phyloP scores from a whole-genome alignment of 2,797 vertebrate genomes.

The Eidolon dupreanum region DNA sequence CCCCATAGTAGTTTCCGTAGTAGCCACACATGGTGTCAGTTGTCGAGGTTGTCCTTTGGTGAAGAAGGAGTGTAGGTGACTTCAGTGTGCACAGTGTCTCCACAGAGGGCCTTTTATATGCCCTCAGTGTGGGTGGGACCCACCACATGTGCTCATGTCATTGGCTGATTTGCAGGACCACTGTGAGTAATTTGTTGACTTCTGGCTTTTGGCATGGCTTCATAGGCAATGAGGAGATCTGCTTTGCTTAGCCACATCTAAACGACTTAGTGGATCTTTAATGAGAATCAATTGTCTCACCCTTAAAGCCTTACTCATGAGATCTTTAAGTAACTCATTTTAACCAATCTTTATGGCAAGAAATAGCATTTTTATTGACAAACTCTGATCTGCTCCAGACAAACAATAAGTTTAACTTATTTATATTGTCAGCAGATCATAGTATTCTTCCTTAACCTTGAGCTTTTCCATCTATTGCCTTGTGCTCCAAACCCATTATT shows the following conservation, averaged over 20 bases:
- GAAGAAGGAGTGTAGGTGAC: neutral
- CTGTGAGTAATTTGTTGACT: neutral
- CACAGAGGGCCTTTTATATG: conserved; percentile 35
- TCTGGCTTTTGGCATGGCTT: neutral
- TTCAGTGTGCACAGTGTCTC: neutral
- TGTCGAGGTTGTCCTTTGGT: neutral
- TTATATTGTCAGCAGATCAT: neutral
- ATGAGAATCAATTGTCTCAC: neutral
- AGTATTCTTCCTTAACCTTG: neutral
- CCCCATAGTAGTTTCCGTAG: conserved; percentile 47
- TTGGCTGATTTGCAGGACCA: neutral
- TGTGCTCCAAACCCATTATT: neutral
- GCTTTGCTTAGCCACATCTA: neutral
- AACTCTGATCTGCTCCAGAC: neutral
- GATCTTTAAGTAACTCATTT: neutral
- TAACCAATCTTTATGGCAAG: neutral
- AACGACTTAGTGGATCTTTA: neutral
- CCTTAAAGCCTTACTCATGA: neutral
- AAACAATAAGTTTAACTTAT: neutral
- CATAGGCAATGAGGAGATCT: neutral
- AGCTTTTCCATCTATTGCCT: neutral
- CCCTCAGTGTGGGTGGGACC: neutral
- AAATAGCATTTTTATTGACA: conserved; percentile 10
- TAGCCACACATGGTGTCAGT: conserved; percentile 51
- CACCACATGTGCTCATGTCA: neutral